Base-by-base conservation (phyloP, 2,888 invertebrate genomes). In the Lordiphosa fenestrarum region DNA sequence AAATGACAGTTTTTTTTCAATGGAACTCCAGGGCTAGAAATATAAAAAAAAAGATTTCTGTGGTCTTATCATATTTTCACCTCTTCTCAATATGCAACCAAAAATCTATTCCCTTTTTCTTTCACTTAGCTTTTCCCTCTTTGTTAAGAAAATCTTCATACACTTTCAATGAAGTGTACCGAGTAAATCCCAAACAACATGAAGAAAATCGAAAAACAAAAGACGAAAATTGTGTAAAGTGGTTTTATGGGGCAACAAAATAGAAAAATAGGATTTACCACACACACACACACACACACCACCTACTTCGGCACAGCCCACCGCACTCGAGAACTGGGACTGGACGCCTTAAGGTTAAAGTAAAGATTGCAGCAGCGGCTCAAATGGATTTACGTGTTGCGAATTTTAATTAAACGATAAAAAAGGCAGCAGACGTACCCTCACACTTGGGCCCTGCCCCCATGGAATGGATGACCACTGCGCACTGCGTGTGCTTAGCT, bases 381-480 rank as follows among this genome's bases (percentile, higher is more conserved):
- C 84, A 85, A 85, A 85, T 83, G 85, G 78, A 85, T 78, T 78
- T 85, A 84, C 83, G 83, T 84, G 83, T 85, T 85, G 85, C 76
- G 85, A 84, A 84, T 84, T 84, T 84, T 84, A 84, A 84, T 84
- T 84, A 84, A 85, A 85, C 82, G 84, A 76, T 84, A 85, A 83
- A 84, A 82, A 81, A 73, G 66, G 55, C 70, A 74, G 44, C 73
- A 72, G 74, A 69, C 73, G 61, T 53, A 58, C 47, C 59, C 65
- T 46, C 65, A 59, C 60, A 36, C 35, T 23, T 23, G 15, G 15
- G 41, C 15, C 15, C n/a, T 7, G 7, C 4, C 15, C 25, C 47
- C 36, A 63, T 23, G 47, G 50, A 83, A 72, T 80, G 66, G 66
- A 84, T 81, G 84, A 72, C 70, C 73, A 83, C 56, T 50, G 80